Conservation (phyloP, 2,113 vertebrate species). For the Pteropus alecto region DNA sequence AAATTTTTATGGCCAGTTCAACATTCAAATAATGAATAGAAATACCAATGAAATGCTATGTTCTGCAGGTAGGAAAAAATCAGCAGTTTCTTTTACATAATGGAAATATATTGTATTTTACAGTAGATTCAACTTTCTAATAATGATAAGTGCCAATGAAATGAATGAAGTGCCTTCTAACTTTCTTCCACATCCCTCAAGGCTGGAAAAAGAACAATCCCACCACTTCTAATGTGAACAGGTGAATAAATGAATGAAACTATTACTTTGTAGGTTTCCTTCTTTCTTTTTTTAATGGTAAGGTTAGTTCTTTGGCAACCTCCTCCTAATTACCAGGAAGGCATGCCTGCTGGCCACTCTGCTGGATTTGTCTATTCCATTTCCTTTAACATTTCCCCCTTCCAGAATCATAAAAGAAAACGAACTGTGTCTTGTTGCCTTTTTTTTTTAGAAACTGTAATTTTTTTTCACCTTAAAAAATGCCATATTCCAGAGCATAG, state of each 20-base stretch:
- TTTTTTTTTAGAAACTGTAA: background rate
- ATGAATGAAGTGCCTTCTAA: conserved; percentile 29
- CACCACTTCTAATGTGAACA: background rate
- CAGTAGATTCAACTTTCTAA: conserved; percentile 25
- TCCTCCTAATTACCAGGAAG: background rate
- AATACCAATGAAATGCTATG: background rate
- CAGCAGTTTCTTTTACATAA: conserved; percentile 43
- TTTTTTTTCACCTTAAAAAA: background rate
- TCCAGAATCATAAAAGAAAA: conserved; percentile 17
- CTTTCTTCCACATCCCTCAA: conserved; percentile 13
- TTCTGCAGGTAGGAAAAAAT: conserved; percentile 27
- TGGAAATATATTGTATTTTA: conserved; percentile 34
- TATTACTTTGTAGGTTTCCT: background rate
- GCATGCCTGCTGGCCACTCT: background rate
- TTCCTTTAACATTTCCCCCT: background rate
- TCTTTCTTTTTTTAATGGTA: background rate
- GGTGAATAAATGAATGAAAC: background rate
- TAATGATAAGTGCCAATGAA: background rate
- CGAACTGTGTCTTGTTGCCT: background rate
- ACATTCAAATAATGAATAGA: conserved; percentile 52
- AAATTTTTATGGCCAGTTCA: conserved; percentile 47
- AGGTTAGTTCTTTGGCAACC: background rate
- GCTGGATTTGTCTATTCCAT: background rate
- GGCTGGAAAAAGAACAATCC: background rate
- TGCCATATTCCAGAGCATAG: background rate